Conservation (phyloP, 2,113 vertebrate species). For the Gracilinanus agilis region DNA sequence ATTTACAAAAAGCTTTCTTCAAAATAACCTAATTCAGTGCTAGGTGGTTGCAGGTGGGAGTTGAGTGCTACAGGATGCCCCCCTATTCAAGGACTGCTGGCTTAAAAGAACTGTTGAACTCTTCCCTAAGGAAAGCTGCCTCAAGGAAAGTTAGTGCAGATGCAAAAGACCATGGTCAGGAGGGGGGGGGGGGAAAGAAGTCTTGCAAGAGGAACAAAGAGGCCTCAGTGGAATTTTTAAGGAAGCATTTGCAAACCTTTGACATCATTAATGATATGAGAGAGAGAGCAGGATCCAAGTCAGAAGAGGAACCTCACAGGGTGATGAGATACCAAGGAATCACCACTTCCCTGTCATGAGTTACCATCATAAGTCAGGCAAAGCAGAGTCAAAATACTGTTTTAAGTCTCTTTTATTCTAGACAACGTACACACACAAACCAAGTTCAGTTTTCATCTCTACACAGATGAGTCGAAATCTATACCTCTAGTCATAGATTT, state of each 20-base stretch:
- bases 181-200: neutral
- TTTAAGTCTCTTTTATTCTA: neutral
- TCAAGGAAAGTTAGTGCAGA: neutral
- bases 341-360: neutral
- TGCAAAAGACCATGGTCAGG: neutral
- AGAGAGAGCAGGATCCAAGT: neutral
- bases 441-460: neutral
- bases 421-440: neutral
- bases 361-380: neutral
- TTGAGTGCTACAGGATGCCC: neutral
- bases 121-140: neutral
- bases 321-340: neutral
- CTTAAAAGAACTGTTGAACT: too few species aligned
- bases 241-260: neutral
- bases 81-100: neutral
- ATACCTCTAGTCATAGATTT: neutral
- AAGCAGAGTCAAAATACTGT: neutral
- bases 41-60: neutral
- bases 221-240: neutral
- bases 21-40: neutral
- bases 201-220: constrained; percentile 4
- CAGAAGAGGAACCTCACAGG: neutral
- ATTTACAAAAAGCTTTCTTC: neutral
- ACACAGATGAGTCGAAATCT: neutral
- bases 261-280: neutral